These are phyloP conservation scores for Microtus ochrogaster DNA, from an alignment of 2,113 vertebrate genomes.

Conservation along the genomic window DNA sequence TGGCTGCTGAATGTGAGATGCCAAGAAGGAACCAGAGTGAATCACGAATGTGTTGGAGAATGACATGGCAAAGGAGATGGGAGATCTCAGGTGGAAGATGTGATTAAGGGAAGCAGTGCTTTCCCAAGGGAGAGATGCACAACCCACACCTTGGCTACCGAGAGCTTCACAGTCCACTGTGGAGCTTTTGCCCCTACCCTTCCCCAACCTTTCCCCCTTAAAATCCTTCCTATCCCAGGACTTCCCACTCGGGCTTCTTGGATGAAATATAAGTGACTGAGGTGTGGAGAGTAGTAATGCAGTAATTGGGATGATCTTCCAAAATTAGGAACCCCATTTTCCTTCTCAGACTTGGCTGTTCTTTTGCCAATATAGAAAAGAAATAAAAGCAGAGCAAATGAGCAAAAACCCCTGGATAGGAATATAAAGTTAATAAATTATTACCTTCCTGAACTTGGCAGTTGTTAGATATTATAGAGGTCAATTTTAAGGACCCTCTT, in stretches of 20 bases:
- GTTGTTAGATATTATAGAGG: constrained; percentile 31
- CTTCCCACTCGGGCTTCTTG: not conserved
- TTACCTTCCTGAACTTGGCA: constrained; percentile 16
- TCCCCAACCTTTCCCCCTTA: not conserved
- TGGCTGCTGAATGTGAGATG: not conserved
- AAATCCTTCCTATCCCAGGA: not conserved
- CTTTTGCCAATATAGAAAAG: not conserved
- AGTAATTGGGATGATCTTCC: not conserved
- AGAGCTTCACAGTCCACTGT: not conserved
- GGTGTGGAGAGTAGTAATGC: not conserved
- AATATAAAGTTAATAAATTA: constrained; percentile 27
- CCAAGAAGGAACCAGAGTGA: not conserved
- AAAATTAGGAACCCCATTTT: constrained; percentile 46
- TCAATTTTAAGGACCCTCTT: constrained; percentile 61
- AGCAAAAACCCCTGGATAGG: not conserved
- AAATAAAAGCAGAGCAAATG: constrained; percentile 49
- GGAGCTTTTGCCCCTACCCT: not conserved
- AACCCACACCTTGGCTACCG: not conserved
- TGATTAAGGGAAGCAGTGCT: not conserved
- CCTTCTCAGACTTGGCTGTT: not conserved
- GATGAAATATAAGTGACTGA: not conserved
- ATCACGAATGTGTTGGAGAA: not conserved
- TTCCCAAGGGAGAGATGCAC: not conserved
- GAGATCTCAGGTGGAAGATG: not conserved
- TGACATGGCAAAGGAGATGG: not conserved